Conservation (phyloP, 1,140 invertebrate genomes). For the Drosophila mojavensis region DNA sequence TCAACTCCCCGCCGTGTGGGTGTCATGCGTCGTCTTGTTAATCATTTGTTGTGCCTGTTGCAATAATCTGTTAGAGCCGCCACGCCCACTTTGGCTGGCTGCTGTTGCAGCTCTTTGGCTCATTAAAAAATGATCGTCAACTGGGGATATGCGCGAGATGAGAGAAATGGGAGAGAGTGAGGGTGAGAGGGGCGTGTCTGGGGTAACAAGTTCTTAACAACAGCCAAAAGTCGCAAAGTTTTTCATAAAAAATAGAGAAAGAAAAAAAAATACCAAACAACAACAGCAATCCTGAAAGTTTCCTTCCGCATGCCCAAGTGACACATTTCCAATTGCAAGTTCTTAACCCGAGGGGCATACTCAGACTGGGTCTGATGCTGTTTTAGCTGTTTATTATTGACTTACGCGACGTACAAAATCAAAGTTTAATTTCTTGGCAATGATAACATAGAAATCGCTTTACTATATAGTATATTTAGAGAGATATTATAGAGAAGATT, state of each 20-base stretch:
- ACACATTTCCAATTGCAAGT: constrained; percentile 76
- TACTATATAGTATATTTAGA: not conserved
- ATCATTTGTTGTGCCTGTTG: constrained; percentile 66
- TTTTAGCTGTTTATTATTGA: constrained; percentile 28
- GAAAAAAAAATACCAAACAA: constrained; percentile 7
- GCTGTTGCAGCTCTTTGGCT: constrained; percentile 15
- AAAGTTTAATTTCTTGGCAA: constrained; percentile 10
- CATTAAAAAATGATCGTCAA: constrained; percentile 46
- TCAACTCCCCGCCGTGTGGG: constrained; percentile 28
- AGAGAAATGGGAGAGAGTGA: not conserved
- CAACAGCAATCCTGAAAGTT: constrained; percentile 58
- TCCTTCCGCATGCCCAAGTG: constrained; percentile 56
- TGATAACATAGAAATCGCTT: not conserved
- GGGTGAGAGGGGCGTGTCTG: not conserved
- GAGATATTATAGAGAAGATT: too few species aligned
- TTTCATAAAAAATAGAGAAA: not conserved
- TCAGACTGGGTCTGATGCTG: too few species aligned
- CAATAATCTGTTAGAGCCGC: constrained; percentile 63
- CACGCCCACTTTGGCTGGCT: not conserved
- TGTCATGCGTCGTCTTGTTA: constrained; percentile 56
- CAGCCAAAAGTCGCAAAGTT: constrained; percentile 43
- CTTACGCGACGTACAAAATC: constrained; percentile 7
- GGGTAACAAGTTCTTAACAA: constrained; percentile 45
- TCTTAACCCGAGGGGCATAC: constrained; percentile 36
- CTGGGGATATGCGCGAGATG: constrained; percentile 6